Evolutionary conservation across 2,888 invertebrate species (phyloP).

Genomic region (Metellina segmentata): DNA sequence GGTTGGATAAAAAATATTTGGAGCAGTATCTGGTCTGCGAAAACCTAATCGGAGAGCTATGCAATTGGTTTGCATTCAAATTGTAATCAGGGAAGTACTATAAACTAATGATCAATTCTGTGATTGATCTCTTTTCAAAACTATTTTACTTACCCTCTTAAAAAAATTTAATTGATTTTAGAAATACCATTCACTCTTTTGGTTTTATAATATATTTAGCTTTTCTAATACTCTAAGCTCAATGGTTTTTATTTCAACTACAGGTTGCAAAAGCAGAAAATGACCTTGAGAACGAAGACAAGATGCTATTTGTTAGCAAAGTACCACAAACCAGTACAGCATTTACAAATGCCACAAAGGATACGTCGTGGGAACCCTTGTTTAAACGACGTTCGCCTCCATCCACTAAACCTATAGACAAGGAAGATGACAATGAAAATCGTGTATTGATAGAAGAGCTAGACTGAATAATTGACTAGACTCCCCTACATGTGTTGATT

Average conservation of each 20-base stretch:
- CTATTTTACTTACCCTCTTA: too few relatives aligned
- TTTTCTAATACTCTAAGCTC: neutral
- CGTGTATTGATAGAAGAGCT: constrained; percentile 41
- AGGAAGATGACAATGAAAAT: neutral
- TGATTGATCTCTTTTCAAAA: too few relatives aligned
- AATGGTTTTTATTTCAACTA: neutral
- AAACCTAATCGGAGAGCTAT: too few relatives aligned
- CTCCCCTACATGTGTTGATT: neutral
- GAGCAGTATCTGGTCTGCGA: too few relatives aligned
- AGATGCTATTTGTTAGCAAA: neutral
- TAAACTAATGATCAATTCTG: too few relatives aligned
- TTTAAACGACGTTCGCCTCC: neutral
- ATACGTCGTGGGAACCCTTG: neutral
- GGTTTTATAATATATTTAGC: too few relatives aligned
- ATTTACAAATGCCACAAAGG: neutral
- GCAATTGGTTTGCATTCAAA: too few relatives aligned
- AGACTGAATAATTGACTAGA: constrained; percentile 2
- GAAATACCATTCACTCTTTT: too few relatives aligned
- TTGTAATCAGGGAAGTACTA: too few relatives aligned
- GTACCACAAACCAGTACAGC: neutral
- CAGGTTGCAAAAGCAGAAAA: neutral
- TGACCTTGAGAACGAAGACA: neutral
- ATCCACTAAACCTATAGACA: neutral
- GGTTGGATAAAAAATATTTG: too few relatives aligned
- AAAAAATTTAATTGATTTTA: too few relatives aligned